These are phyloP conservation scores for Melanophora roralis DNA, from an alignment of 2,888 invertebrate species.

Conservation along the genomic window DNA sequence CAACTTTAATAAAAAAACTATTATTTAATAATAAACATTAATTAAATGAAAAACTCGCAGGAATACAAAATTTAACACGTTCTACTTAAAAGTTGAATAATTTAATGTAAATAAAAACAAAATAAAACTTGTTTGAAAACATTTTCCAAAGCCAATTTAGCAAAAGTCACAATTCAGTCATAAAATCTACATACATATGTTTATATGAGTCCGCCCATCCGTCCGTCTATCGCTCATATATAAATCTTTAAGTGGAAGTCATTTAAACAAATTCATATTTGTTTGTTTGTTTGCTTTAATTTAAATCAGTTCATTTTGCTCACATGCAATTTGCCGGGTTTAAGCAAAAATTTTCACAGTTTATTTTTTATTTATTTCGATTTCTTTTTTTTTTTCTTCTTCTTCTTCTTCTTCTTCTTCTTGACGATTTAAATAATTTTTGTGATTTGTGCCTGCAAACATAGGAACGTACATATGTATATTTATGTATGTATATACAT, in stretches of 20 bases:
- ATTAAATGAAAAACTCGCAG: neutral
- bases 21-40: neutral
- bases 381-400: neutral
- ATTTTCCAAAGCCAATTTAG: neutral
- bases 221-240: neutral
- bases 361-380: neutral
- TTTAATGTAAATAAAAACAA: constrained; percentile 9
- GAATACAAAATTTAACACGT: neutral
- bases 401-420: neutral
- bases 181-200: too few species aligned
- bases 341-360: neutral
- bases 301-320: neutral
- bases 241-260: constrained; percentile 36
- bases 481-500: neutral
- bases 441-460: neutral
- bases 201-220: too few species aligned
- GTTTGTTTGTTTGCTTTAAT: constrained; percentile 1
- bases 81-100: neutral
- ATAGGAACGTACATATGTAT: neutral
- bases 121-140: neutral
- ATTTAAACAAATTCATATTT: neutral
- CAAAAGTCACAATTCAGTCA: too few species aligned
- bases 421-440: constrained; percentile 25
- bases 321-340: neutral
- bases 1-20: neutral